A percentile compares a stretch with the other conserved stretches of the same genome.
These are phyloP conservation scores for Drepanosiphum platanoidis DNA, from an alignment of 2,888 invertebrate genomes.

Conservation along the genomic window DNA sequence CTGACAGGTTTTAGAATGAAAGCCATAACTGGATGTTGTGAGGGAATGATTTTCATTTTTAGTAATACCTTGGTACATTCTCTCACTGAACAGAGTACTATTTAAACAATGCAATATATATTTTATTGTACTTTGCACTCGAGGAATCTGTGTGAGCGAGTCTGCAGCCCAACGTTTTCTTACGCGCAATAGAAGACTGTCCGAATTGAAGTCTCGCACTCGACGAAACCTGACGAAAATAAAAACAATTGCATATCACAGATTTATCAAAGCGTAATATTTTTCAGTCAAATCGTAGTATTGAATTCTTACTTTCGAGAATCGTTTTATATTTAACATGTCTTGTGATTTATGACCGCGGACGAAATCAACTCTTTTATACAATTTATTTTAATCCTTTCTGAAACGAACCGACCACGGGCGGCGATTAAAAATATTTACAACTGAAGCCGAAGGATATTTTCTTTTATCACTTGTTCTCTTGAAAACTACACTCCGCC, in stretches of 20 bases:
- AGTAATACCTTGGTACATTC: no score
- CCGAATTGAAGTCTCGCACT: slow-evolving; percentile 27
- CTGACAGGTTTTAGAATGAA: no score
- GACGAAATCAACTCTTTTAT: background rate
- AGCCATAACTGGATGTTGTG: no score
- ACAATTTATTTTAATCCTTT: background rate
- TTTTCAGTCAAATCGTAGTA: no score
- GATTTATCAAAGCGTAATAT: background rate
- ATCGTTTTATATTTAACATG: slow-evolving; percentile 49
- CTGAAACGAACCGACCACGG: background rate
- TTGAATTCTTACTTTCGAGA: slow-evolving; percentile 42
- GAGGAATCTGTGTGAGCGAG: background rate
- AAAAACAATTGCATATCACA: background rate
- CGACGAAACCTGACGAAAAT: slow-evolving; percentile 1
- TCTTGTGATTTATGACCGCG: background rate
- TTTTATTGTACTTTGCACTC: slow-evolving; percentile 19
- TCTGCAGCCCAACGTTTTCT: slow-evolving; percentile 5
- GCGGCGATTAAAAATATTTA: no score
- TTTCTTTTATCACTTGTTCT: no score
- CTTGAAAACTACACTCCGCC: no score
- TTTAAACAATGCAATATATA: no score
- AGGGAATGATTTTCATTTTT: no score
- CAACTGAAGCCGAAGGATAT: no score
- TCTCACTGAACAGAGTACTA: no score
- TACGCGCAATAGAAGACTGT: background rate